phyloP scores from a whole-genome alignment of 2,888 invertebrate species.

The Ennomos fuscantarius region DNA sequence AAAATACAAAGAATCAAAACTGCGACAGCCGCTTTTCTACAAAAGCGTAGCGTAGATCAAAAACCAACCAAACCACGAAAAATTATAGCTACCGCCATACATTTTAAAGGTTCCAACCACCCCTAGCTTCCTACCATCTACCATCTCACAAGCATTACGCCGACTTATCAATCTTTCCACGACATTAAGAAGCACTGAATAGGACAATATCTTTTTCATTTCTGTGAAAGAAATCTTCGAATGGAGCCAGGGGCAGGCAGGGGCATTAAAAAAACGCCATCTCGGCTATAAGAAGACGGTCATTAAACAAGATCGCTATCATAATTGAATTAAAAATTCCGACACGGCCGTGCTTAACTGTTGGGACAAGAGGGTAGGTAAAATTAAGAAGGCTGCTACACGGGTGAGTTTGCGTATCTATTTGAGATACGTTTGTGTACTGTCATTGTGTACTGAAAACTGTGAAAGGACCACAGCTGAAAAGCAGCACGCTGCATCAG shows the following conservation, averaged over 20 bases:
- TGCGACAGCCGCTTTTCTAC: too few species aligned
- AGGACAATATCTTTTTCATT: slow-evolving; percentile 41
- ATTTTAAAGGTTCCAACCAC: too few species aligned
- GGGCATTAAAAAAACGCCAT: slow-evolving; percentile 57
- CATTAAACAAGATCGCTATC: slow-evolving; percentile 84
- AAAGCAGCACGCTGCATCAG: too few species aligned
- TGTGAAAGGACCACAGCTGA: too few species aligned
- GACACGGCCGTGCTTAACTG: slow-evolving; percentile 70
- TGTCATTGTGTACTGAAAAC: background rate
- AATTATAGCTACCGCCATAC: too few species aligned
- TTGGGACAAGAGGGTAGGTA: slow-evolving; percentile 45
- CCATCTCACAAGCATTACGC: slow-evolving; percentile 52
- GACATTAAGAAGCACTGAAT: slow-evolving; percentile 50
- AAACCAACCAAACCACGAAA: too few species aligned
- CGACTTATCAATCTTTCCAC: slow-evolving; percentile 64
- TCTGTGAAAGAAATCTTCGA: slow-evolving; percentile 41
- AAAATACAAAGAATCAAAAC: too few species aligned
- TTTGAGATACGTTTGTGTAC: background rate
- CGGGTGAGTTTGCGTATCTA: slow-evolving; percentile 2
- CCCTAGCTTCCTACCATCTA: background rate
- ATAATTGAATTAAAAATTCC: slow-evolving; percentile 86
- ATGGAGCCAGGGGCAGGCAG: slow-evolving; percentile 28
- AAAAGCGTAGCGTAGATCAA: too few species aligned
- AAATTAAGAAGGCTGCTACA: slow-evolving; percentile 46
- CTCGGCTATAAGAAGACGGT: slow-evolving; percentile 66